Percentiles rank a stretch among this genome's conserved stretches.
These are phyloP conservation scores for Andinoacara biseriatus DNA, from an alignment of 2,113 vertebrate species.

Conservation along the genomic window DNA sequence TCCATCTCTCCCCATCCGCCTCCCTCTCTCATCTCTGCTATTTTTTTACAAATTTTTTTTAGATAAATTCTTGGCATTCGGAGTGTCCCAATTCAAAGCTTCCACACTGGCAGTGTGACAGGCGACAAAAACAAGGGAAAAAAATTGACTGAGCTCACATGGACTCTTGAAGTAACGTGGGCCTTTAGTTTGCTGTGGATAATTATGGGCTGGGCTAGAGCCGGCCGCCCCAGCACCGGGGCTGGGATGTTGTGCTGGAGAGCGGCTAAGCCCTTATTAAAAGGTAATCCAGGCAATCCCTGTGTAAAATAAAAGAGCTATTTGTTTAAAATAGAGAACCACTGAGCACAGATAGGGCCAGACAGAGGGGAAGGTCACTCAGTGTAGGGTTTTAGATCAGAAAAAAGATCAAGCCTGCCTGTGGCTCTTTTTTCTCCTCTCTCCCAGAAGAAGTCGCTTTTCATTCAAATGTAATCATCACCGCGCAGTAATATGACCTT, in stretches of 20 bases:
- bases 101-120: slow-evolving; percentile 80
- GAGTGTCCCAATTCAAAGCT: slow-evolving; percentile 77
- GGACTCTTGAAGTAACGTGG: slow-evolving; percentile 70
- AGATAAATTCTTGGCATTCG: slow-evolving; percentile 88
- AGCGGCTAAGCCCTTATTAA: slow-evolving; percentile 78
- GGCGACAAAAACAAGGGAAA: slow-evolving; percentile 61
- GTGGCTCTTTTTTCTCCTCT: slow-evolving; percentile 66
- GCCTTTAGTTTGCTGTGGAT: slow-evolving; percentile 68
- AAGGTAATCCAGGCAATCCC: slow-evolving; percentile 79
- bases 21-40: slow-evolving; percentile 30
- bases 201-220: slow-evolving; percentile 62
- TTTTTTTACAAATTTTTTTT: slow-evolving; percentile 54
- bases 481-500: slow-evolving; percentile 76
- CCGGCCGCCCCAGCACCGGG: slow-evolving; percentile 31
- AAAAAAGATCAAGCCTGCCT: slow-evolving; percentile 73
- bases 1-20: slow-evolving; percentile 43
- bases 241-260: slow-evolving; percentile 58
- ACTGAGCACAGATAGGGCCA: slow-evolving; percentile 49
- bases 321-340: slow-evolving; percentile 76
- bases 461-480: slow-evolving; percentile 81
- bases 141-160: slow-evolving; percentile 59
- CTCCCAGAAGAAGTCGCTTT: slow-evolving; percentile 73
- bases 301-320: slow-evolving; percentile 76
- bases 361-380: slow-evolving; percentile 73
- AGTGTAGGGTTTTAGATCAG: slow-evolving; percentile 69